Evolutionary conservation across 1,140 invertebrate species (phyloP).

Genomic region (Samia ricini): DNA sequence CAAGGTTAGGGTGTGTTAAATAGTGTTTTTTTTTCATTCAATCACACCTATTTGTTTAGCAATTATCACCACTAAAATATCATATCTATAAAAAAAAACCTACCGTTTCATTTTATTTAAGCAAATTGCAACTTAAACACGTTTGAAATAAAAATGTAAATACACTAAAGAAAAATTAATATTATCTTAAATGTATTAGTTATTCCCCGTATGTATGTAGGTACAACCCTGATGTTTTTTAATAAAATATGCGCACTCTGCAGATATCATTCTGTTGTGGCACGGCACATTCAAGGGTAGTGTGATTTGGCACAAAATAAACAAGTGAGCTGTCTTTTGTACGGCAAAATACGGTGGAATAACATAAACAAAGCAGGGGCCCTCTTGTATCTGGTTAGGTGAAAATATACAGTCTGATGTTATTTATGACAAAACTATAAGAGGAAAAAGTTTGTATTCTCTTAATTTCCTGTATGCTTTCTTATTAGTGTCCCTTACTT

Average conservation of each 20-base stretch:
- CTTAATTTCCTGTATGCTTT: no score
- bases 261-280: slow-evolving; percentile 60
- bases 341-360: slow-evolving; percentile 62
- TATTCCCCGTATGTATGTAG: not conserved
- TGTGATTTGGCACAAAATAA: slow-evolving; percentile 74
- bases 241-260: slow-evolving; percentile 64
- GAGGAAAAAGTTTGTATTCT: slow-evolving; percentile 10
- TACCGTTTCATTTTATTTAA: not conserved
- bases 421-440: no score
- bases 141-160: not conserved
- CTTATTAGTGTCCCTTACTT: no score
- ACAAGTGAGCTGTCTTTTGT: slow-evolving; percentile 64
- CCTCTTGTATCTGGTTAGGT: slow-evolving; percentile 54
- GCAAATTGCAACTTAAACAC: not conserved
- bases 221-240: slow-evolving; percentile 58
- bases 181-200: not conserved
- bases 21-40: not conserved
- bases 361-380: slow-evolving; percentile 64
- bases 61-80: not conserved
- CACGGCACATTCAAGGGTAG: slow-evolving; percentile 55
- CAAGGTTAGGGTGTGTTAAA: not conserved
- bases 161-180: not conserved
- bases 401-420: slow-evolving; percentile 47
- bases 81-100: not conserved
- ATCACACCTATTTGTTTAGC: not conserved